Evolutionary conservation across 2,888 invertebrate species (phyloP).

Genomic region (Micoletzkya japonica): DNA sequence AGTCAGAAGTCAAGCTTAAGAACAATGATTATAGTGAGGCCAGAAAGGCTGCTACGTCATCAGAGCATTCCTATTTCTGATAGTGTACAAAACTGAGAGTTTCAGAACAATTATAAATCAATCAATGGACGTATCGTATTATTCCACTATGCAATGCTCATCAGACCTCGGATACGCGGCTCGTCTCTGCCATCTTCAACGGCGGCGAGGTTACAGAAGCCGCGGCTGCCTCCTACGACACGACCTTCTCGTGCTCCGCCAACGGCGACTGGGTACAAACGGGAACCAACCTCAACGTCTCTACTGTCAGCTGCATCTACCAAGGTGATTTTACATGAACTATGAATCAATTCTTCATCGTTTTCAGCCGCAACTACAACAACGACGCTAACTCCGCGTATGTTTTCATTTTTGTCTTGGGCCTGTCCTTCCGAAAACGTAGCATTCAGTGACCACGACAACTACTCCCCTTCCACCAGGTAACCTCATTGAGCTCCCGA

Average conservation of each 20-base stretch:
- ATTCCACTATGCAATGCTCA: no score
- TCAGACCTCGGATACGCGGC: slow-evolving; percentile 39
- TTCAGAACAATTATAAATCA: no score
- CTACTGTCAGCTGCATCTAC: slow-evolving; percentile 21
- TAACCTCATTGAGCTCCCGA: no score
- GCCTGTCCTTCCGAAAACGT: neutral
- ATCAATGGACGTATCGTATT: no score
- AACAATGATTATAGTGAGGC: neutral
- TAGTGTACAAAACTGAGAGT: no score
- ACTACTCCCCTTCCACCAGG: neutral
- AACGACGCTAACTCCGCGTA: neutral
- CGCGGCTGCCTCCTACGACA: slow-evolving; percentile 3
- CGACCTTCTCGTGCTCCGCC: slow-evolving; percentile 5
- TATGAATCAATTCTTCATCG: neutral
- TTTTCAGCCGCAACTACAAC: neutral
- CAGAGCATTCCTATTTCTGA: no score
- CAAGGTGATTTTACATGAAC: neutral
- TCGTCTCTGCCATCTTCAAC: slow-evolving; percentile 41
- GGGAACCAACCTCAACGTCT: slow-evolving; percentile 5
- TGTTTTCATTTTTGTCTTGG: neutral
- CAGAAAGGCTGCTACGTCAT: no score
- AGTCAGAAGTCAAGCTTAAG: neutral
- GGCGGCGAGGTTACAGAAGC: slow-evolving; percentile 27
- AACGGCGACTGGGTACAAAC: slow-evolving; percentile 23
- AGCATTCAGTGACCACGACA: slow-evolving; percentile 8